Percentiles rank a stretch among this genome's conserved stretches.
phyloP scores from a whole-genome alignment of 2,888 invertebrate genomes.

The Scaptomyza tumidula region DNA sequence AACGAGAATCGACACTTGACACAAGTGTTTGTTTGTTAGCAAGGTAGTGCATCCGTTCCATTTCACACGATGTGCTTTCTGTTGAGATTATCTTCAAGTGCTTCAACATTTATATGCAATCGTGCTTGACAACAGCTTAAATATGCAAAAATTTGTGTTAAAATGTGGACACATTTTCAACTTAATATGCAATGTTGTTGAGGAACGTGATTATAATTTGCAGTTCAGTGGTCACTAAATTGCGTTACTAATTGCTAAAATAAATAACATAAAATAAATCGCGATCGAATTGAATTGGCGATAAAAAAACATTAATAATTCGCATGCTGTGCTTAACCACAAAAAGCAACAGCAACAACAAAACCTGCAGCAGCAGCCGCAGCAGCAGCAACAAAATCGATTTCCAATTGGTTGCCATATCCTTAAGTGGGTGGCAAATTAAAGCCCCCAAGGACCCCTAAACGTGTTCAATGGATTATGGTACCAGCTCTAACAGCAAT shows the following conservation, averaged over 20 bases:
- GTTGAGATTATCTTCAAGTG: slow-evolving; percentile 32
- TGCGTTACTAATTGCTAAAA: slow-evolving; percentile 74
- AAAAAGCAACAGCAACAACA: slow-evolving; percentile 21
- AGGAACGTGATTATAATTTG: slow-evolving; percentile 68
- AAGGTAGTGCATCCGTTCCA: slow-evolving; percentile 9
- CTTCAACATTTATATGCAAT: not conserved
- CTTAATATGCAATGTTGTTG: slow-evolving; percentile 12
- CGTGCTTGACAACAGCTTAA: not conserved
- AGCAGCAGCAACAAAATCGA: slow-evolving; percentile 10
- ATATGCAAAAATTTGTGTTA: not conserved
- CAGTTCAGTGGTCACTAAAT: slow-evolving; percentile 56
- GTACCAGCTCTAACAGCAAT: not conserved
- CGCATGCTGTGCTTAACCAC: slow-evolving; percentile 54
- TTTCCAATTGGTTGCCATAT: slow-evolving; percentile 20
- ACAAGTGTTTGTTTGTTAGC: slow-evolving; percentile 34
- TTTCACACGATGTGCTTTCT: slow-evolving; percentile 15
- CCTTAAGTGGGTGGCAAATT: slow-evolving; percentile 1
- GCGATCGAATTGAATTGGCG: slow-evolving; percentile 69
- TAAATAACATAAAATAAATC: slow-evolving; percentile 74
- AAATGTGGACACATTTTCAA: slow-evolving; percentile 18
- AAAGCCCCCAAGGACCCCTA: not conserved
- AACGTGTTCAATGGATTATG: slow-evolving; percentile 17
- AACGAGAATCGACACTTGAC: not conserved
- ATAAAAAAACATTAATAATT: slow-evolving; percentile 72
- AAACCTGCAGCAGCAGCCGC: not conserved